Evolutionary conservation across 2,797 vertebrate genomes (phyloP).

Genomic region (Paguma larvata): DNA sequence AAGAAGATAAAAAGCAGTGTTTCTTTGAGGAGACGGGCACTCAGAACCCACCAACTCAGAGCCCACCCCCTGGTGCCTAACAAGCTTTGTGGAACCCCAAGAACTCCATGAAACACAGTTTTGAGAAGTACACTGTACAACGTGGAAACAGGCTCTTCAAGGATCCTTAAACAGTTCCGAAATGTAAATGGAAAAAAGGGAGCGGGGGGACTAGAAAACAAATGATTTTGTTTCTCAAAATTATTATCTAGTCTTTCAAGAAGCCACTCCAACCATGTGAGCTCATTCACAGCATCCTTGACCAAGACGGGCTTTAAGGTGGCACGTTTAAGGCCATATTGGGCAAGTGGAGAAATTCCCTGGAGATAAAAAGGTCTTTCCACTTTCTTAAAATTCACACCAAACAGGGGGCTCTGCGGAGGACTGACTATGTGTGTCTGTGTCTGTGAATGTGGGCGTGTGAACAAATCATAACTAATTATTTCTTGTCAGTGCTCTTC

Average conservation of each 20-base stretch:
- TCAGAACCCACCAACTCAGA: not conserved
- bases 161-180: constrained; percentile 33
- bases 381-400: constrained; percentile 1
- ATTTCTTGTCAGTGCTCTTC: not conserved
- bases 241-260: not conserved
- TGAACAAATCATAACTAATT: not conserved
- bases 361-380: not conserved
- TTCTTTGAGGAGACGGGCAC: not conserved
- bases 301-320: not conserved
- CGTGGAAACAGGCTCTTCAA: not conserved
- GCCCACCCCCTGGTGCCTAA: not conserved
- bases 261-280: not conserved
- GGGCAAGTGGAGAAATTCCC: not conserved
- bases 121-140: not conserved
- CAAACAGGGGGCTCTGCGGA: not conserved
- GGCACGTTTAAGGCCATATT: not conserved
- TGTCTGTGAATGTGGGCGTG: not conserved
- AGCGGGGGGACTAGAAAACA: not conserved
- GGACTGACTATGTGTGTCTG: not conserved
- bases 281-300: not conserved
- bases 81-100: not conserved
- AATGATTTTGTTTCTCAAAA: not conserved
- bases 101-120: not conserved
- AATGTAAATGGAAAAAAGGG: not conserved
- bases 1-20: not conserved